These are phyloP conservation scores for Holothuria leucospilota DNA, from an alignment of 53 echinoderm and acorn worm species.

Conservation along the genomic window DNA sequence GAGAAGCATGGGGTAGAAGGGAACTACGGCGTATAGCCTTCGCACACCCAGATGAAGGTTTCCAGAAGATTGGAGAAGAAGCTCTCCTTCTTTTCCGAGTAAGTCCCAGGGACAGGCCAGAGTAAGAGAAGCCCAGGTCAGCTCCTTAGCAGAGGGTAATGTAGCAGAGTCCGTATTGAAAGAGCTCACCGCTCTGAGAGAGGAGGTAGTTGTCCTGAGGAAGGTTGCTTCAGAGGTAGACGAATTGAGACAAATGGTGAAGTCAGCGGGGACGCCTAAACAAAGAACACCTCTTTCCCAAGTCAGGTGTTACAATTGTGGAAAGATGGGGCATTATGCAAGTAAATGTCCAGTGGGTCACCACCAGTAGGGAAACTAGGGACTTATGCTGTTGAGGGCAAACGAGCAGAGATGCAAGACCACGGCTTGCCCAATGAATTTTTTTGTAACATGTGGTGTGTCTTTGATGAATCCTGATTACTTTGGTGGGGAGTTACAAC, in stretches of 20 bases:
- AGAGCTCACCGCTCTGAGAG: not conserved
- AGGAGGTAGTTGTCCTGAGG: not conserved
- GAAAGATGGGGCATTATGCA: too few relatives aligned
- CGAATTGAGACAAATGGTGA: too few relatives aligned
- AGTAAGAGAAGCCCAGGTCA: not conserved
- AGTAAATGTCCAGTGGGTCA: too few relatives aligned
- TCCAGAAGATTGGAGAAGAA: not conserved
- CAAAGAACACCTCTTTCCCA: too few relatives aligned
- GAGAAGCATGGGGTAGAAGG: conserved; percentile 19
- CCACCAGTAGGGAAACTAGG: not conserved
- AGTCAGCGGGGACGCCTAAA: too few relatives aligned
- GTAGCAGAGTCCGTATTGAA: not conserved
- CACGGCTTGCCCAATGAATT: too few relatives aligned
- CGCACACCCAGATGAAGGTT: not conserved
- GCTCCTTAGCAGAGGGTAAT: too few relatives aligned
- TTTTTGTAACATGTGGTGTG: too few relatives aligned
- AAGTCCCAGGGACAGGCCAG: not conserved
- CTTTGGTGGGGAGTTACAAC: not conserved
- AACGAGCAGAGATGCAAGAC: not conserved
- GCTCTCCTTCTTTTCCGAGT: not conserved
- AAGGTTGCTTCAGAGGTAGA: not conserved
- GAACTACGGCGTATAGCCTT: conserved; percentile 25
- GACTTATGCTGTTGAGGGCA: not conserved
- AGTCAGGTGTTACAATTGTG: too few relatives aligned
- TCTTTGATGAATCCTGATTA: too few relatives aligned